Percentiles rank a stretch among this genome's conserved stretches.
Conservation (phyloP, 2,797 vertebrate genomes). For the Pristis pectinata region DNA sequence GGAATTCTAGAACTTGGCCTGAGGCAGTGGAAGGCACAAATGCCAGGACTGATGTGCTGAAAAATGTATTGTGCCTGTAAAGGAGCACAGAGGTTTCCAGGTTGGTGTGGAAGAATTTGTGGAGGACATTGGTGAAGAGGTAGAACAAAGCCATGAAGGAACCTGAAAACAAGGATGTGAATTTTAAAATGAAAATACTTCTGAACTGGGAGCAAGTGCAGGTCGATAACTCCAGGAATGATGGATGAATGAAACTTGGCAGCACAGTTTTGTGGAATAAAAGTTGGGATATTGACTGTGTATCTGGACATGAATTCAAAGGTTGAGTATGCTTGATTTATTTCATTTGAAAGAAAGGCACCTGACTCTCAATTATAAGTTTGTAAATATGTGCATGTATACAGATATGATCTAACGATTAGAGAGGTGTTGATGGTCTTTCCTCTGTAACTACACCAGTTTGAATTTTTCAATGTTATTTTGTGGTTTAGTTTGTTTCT, state of each 20-base stretch:
- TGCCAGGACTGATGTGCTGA: not conserved
- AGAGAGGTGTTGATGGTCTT: not conserved
- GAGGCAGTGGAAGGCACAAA: not conserved
- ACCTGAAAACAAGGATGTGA: not conserved
- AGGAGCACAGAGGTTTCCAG: not conserved
- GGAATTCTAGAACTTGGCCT: not conserved
- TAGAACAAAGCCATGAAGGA: not conserved
- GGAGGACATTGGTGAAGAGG: not conserved
- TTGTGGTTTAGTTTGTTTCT: slow-evolving; percentile 5
- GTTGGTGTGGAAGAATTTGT: not conserved
- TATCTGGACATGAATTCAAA: not conserved
- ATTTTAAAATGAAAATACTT: not conserved
- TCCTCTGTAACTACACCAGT: not conserved
- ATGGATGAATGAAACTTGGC: not conserved
- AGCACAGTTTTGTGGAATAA: not conserved
- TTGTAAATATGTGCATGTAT: not conserved
- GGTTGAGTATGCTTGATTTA: not conserved
- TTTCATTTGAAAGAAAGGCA: not conserved
- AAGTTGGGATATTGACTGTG: not conserved
- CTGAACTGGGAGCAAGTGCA: not conserved
- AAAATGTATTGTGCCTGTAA: not conserved
- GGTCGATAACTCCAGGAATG: not conserved
- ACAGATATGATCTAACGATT: not conserved
- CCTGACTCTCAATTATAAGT: not conserved
- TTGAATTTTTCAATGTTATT: slow-evolving; percentile 15